Evolutionary conservation across 1,140 invertebrate genomes (phyloP), one percentile per base, ranked within the genome.

Genomic region (Drosophila lini): DNA sequence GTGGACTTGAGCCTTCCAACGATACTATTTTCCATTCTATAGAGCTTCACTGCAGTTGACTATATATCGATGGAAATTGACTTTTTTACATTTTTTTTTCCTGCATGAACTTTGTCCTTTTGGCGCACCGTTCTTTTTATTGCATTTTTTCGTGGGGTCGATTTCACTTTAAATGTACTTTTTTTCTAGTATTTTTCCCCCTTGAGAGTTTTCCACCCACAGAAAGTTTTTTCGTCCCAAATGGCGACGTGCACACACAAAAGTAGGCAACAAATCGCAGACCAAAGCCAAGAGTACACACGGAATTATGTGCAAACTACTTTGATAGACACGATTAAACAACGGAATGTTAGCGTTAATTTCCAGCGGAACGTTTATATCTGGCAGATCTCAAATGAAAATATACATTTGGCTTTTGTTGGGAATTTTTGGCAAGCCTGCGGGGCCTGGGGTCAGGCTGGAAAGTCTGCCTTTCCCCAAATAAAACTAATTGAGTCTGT

Each of bases 401-500:
- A 70, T 58, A 78, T 74, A 63, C 74, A 85, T 75, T 63, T 62
- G 15, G 36, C 16, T 22, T 28, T 22, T 28, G 13, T 8, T 36
- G 42, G 36, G 10, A 31, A 36, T 45, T 50, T 56, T 56, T 32
- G 42, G 10, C 59, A 28, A 31, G 34, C 16, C 13, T 13, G 44
- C 22, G 48, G 15, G 41, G 58, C 19, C 31, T 10, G 15, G 19
- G 42, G 40, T 28, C 42, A 52, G 50, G 16, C 50, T 32, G 25
- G 40, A 44, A 60, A 44, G 28, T 59, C 40, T 73, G 47, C 40
- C 34, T 19, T 44, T 74, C 5, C 34, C 44, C 45, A 84, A 80
- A 80, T 68, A 68, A 71, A 83, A 82, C 82, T 86, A 86, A 86
- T 86, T 86, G 82, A 77, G 82, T 82, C 81, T 78, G 52, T 60